A percentile compares a stretch with the other conserved stretches of the same genome.
These are phyloP conservation scores for Parapristionchus giblindavisi DNA, from an alignment of 2,888 invertebrate genomes.

Conservation along the genomic window DNA sequence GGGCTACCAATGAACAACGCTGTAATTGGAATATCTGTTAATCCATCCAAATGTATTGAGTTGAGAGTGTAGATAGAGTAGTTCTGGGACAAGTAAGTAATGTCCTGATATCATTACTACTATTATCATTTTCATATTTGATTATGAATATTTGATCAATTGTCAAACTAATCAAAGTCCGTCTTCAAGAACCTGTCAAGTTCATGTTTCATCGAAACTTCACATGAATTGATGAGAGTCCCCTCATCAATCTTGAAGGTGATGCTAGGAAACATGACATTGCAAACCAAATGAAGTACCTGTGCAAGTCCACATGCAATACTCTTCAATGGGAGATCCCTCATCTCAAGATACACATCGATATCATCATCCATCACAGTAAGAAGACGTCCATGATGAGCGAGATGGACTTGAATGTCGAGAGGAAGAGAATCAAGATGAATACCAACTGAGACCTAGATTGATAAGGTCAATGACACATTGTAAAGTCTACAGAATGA, in stretches of 20 bases:
- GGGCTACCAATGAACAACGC: conserved; percentile 14
- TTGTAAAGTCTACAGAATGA: not conserved
- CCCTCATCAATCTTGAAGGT: too few relatives aligned
- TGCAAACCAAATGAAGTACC: too few relatives aligned
- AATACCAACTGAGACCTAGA: conserved; percentile 21
- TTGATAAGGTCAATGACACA: not conserved
- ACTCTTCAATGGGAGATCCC: conserved; percentile 44
- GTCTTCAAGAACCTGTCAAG: too few relatives aligned
- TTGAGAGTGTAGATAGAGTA: too few relatives aligned
- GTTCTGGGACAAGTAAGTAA: too few relatives aligned
- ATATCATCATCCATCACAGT: conserved; percentile 36
- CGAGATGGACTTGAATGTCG: conserved; percentile 17
- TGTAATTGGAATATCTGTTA: too few relatives aligned
- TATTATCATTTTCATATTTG: not conserved
- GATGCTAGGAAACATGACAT: too few relatives aligned
- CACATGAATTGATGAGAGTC: too few relatives aligned
- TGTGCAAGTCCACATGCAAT: conserved; percentile 51
- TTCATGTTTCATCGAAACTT: too few relatives aligned
- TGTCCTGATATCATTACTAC: too few relatives aligned
- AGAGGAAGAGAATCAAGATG: conserved; percentile 19
- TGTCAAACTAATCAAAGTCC: not conserved
- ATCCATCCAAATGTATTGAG: too few relatives aligned
- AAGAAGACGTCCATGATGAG: conserved; percentile 34
- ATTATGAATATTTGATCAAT: not conserved
- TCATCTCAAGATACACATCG: conserved; percentile 45